Conservation (phyloP, 2,797 vertebrate genomes). For the Phalloptychus januarius region DNA sequence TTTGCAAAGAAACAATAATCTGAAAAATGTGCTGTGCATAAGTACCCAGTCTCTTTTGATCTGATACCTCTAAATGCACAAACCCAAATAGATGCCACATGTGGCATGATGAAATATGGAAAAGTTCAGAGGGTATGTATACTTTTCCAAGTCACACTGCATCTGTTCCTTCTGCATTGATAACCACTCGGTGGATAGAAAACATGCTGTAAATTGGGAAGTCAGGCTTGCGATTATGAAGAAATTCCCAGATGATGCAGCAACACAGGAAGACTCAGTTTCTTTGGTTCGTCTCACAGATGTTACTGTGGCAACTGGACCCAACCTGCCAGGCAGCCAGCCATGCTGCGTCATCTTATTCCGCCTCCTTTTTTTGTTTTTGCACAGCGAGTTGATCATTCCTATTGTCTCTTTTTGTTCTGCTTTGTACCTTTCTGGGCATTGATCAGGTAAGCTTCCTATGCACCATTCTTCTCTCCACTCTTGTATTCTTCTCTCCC, state of each 20-base stretch:
- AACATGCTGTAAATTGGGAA: constrained; percentile 18
- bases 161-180: constrained; percentile 15
- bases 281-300: constrained; percentile 78
- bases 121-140: not conserved
- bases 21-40: not conserved
- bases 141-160: not conserved
- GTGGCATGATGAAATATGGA: not conserved
- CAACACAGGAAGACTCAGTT: constrained; percentile 59
- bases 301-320: constrained; percentile 87
- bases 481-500: constrained; percentile 21
- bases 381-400: constrained; percentile 47
- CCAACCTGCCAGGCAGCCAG: constrained; percentile 70
- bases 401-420: constrained; percentile 25
- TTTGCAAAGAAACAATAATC: not conserved
- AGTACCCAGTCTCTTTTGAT: not conserved
- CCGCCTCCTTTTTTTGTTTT: constrained; percentile 48
- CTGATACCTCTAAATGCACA: not conserved
- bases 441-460: constrained; percentile 45
- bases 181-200: constrained; percentile 17
- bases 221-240: constrained; percentile 45
- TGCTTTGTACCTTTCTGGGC: constrained; percentile 25
- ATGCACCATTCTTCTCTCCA: constrained; percentile 13
- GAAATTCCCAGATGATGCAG: constrained; percentile 49
- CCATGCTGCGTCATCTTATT: constrained; percentile 76
- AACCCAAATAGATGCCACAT: not conserved